phyloP scores from a whole-genome alignment of 2,797 vertebrate genomes.

The Coregonus ussuriensis region DNA sequence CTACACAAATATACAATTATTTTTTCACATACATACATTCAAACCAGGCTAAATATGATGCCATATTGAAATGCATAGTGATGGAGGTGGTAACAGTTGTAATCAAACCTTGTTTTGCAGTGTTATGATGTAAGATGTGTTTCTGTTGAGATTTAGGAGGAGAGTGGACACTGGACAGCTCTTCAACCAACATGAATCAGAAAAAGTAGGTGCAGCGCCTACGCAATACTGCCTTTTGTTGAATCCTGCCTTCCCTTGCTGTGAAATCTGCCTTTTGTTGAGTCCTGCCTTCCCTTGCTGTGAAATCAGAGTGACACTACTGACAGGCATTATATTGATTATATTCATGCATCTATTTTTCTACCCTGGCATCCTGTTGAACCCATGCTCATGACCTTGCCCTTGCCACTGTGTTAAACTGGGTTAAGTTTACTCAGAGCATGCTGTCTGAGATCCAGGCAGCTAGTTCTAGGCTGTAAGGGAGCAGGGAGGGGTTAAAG shows the following conservation, averaged over 20 bases:
- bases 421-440: not conserved
- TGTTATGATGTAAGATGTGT: no score
- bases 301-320: no score
- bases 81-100: not conserved
- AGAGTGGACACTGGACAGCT: no score
- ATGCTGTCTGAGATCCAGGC: not conserved
- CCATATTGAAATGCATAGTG: no score
- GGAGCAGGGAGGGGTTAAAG: not conserved
- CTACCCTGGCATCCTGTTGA: not conserved
- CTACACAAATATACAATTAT: constrained; percentile 69
- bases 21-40: constrained; percentile 60
- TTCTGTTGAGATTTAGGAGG: no score
- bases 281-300: no score
- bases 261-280: no score
- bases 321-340: not conserved
- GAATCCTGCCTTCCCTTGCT: no score
- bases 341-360: not conserved
- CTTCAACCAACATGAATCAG: not conserved
- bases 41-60: constrained; percentile 23
- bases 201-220: no score
- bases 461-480: not conserved
- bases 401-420: no score
- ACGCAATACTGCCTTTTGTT: no score
- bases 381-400: no score
- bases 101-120: constrained; percentile 19